These are phyloP conservation scores for Tetraodon nigroviridis DNA, from an alignment of 2,113 vertebrate genomes.

Conservation along the genomic window DNA sequence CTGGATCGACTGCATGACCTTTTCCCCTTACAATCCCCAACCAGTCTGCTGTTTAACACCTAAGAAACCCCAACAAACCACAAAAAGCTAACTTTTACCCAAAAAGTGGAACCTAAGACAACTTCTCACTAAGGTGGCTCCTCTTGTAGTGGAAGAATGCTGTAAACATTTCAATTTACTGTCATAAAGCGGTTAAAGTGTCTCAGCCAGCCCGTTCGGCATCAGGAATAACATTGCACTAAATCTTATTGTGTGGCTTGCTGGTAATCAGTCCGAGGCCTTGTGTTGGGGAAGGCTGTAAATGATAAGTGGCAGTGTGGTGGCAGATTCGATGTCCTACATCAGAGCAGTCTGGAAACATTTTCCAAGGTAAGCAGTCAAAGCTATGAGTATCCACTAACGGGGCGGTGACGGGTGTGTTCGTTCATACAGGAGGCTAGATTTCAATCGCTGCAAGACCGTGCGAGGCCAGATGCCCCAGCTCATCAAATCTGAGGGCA, in stretches of 20 bases:
- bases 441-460: conserved; percentile 2
- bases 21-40: background rate
- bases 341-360: conserved; percentile 22
- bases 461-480: conserved; percentile 26
- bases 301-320: conserved; percentile 42
- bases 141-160: conserved; percentile 9
- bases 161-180: conserved; percentile 29
- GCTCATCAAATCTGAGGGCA: conserved; percentile 47
- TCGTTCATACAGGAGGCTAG: conserved; percentile 1
- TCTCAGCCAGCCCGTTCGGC: conserved; percentile 22
- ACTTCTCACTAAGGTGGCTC: conserved; percentile 12
- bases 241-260: conserved; percentile 36
- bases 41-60: background rate
- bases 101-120: background rate
- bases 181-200: conserved; percentile 38
- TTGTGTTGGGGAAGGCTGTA: conserved; percentile 45
- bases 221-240: conserved; percentile 33
- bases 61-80: background rate
- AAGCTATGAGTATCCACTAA: conserved; percentile 2
- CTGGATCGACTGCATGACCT: too few relatives aligned
- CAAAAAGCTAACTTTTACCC: background rate
- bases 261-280: conserved; percentile 38
- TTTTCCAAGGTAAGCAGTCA: conserved; percentile 14
- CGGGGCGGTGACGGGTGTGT: conserved; percentile 6
- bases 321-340: conserved; percentile 28